Conservation (phyloP, 2,888 invertebrate species). For the Agonopterix arenella region DNA sequence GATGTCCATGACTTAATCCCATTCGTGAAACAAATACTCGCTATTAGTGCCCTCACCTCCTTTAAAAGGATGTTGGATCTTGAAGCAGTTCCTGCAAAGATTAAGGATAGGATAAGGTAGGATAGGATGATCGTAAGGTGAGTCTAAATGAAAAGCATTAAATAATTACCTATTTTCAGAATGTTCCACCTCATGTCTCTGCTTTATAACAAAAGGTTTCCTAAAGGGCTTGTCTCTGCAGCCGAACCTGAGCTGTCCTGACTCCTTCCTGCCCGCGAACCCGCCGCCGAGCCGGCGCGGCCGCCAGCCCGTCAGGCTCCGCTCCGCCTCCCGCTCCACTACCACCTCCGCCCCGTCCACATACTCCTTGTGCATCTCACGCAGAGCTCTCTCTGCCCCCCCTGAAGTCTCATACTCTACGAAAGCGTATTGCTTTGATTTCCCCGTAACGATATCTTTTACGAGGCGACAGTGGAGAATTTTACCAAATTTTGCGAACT, state of each 20-base stretch:
- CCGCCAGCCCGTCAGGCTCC: constrained; percentile 86
- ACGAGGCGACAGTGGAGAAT: constrained; percentile 80
- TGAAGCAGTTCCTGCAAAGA: no score
- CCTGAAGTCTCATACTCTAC: constrained; percentile 83
- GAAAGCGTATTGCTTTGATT: constrained; percentile 90
- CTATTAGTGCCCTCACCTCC: no score
- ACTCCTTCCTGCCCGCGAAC: constrained; percentile 89
- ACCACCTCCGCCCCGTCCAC: constrained; percentile 84
- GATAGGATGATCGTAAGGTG: no score
- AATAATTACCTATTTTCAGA: not conserved
- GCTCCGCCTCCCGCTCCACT: constrained; percentile 84
- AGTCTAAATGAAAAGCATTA: not conserved
- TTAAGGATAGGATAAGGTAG: no score
- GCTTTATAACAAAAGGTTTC: constrained; percentile 65
- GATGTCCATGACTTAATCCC: no score
- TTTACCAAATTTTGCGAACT: constrained; percentile 81
- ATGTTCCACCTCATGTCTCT: constrained; percentile 4
- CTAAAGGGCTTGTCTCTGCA: constrained; percentile 87
- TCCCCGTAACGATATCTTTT: constrained; percentile 88
- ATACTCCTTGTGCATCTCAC: constrained; percentile 73
- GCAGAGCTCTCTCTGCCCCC: constrained; percentile 79
- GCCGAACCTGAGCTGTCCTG: constrained; percentile 92
- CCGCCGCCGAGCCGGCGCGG: constrained; percentile 92
- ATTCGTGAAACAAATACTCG: no score
- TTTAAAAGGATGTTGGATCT: no score